A percentile compares a stretch with the other conserved stretches of the same genome.
phyloP scores from a whole-genome alignment of 92 coral and sea anemone species.

The Zoanthus gigantus region DNA sequence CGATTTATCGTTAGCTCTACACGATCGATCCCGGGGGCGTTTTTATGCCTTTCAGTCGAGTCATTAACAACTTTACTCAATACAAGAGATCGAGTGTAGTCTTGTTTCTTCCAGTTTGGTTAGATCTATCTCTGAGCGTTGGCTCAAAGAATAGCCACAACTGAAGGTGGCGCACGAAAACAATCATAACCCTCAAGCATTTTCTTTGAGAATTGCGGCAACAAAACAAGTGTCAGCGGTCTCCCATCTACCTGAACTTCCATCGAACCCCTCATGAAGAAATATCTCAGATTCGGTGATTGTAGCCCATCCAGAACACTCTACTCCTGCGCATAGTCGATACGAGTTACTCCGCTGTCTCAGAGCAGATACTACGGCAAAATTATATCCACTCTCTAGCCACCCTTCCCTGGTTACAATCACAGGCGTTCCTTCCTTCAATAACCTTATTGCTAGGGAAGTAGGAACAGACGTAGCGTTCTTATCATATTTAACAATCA shows the following conservation, averaged over 20 bases:
- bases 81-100: too few species aligned
- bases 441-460: conserved; percentile 49
- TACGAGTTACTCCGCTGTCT: conserved; percentile 64
- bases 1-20: too few species aligned
- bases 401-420: conserved; percentile 70
- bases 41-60: too few species aligned
- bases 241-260: conserved; percentile 65
- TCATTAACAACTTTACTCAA: too few species aligned
- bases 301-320: conserved; percentile 68
- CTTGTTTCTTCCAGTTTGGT: too few species aligned
- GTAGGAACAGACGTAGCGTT: conserved; percentile 25
- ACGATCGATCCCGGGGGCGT: too few species aligned
- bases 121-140: too few species aligned
- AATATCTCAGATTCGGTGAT: conserved; percentile 57
- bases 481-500: conserved; percentile 26
- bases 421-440: conserved; percentile 73
- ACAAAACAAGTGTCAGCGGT: conserved; percentile 70
- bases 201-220: conserved; percentile 65
- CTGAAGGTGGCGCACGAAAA: not conserved
- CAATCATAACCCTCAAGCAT: not conserved
- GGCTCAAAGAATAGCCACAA: too few species aligned
- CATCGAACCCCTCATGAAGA: conserved; percentile 68
- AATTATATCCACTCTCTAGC: conserved; percentile 57
- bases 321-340: conserved; percentile 60
- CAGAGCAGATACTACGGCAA: conserved; percentile 74